Conservation (phyloP, 1,140 invertebrate genomes). For the Scylla paramamosain region DNA sequence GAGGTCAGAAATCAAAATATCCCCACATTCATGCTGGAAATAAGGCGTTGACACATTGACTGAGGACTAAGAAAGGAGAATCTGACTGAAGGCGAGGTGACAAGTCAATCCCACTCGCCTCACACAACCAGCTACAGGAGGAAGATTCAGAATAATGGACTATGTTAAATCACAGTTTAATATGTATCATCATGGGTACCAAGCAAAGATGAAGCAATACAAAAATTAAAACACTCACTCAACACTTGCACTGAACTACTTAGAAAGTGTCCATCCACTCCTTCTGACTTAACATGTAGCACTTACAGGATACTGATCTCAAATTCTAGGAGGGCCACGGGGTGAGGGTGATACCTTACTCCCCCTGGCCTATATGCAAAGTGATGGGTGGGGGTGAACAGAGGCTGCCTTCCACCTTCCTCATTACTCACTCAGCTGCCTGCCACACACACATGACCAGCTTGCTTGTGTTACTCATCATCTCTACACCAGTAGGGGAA, state of each 20-base stretch:
- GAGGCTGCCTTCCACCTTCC: neutral
- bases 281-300: neutral
- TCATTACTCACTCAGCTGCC: constrained; percentile 1
- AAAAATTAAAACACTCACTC: constrained; percentile 15
- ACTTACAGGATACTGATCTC: neutral
- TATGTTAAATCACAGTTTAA: constrained; percentile 16
- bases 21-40: no score
- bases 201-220: constrained; percentile 13
- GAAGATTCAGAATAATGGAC: neutral
- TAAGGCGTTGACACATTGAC: no score
- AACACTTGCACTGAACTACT: constrained; percentile 14
- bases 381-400: no score
- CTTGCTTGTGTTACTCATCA: neutral
- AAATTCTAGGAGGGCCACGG: neutral
- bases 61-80: no score
- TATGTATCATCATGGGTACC: constrained; percentile 13
- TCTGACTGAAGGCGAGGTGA: no score
- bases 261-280: constrained; percentile 3
- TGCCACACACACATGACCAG: neutral
- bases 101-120: no score
- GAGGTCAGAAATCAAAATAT: no score
- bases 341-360: neutral
- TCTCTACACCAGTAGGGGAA: neutral
- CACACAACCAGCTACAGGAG: no score
- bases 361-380: neutral